Base-by-base conservation (phyloP, 2,888 invertebrate genomes). In the Tolmerus cingulatus region DNA sequence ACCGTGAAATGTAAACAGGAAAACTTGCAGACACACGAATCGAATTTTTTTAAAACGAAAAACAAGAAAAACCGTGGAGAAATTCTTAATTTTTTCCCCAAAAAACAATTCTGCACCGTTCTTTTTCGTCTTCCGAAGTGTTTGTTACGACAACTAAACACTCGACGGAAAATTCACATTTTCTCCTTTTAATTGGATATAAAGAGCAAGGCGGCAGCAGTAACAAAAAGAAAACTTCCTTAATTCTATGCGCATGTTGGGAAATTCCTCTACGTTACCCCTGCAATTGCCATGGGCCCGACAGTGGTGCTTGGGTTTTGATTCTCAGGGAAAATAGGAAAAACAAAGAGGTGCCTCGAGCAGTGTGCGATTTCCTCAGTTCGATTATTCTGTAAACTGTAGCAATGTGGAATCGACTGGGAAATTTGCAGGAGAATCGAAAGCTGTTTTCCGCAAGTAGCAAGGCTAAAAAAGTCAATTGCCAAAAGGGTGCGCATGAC, bases 221-320 rank as follows among this genome's bases (percentile, higher is more conserved):
- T 19, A 57, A 23, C 66, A 66, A 66, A 66, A 66, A 66, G 23
- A 66, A 34, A 76, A 37, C 40, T 76, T 76, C 76, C 76, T 37
- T 37, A 76, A 76, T 86, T 55, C 23, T 34, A 51, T 74, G 86
- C 86, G 86, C 86, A 77, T 77, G 85, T 74, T 46, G 74, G 85
- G 51, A 85, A 85, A 85, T 57, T 77, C 34, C 30, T 86, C 27
- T 23, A 76, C 43, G 7, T 76, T 55, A 14, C 66, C 66, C 66
- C 66, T 27, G 66, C 66, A 66, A 66, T 14, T 19, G 66, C 23
- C 23, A 23, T 27, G 66, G 66, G 23, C 27, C 27, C 66, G 12
- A 8, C 66, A 66, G 66, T 66, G 66, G 66, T 55, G 55, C 23
- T 27, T 34, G 74, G 19, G 14, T 23, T 23, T 46, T 7, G 23